phyloP scores from a whole-genome alignment of 1,140 invertebrate genomes.

The Pteromalus puparum region DNA sequence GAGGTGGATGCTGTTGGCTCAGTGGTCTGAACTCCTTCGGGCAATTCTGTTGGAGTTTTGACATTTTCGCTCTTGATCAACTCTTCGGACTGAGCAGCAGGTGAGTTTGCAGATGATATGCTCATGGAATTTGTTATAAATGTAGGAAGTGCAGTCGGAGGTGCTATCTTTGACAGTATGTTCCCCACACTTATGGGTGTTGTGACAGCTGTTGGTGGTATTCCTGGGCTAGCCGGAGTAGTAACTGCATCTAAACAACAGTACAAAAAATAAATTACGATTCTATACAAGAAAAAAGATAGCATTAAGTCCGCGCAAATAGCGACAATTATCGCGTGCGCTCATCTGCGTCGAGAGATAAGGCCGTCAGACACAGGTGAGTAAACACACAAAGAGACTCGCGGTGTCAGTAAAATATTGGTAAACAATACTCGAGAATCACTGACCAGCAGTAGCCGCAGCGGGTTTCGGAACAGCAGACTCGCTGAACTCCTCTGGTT shows the following conservation, averaged over 20 bases:
- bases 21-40: conserved; percentile 31
- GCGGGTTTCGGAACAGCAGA: not conserved
- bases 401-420: not conserved
- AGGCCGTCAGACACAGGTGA: not conserved
- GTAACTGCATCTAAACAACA: conserved; percentile 1
- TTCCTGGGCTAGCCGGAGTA: not conserved
- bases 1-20: conserved; percentile 54
- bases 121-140: conserved; percentile 67
- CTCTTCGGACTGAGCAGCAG: not conserved
- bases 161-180: conserved; percentile 72
- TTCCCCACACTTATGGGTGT: conserved; percentile 59
- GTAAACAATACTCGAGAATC: conserved; percentile 47
- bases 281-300: not conserved
- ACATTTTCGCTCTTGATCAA: conserved; percentile 42
- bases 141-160: conserved; percentile 73
- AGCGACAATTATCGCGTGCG: not conserved
- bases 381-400: not conserved
- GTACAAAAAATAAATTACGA: not conserved
- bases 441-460: conserved; percentile 65
- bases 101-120: conserved; percentile 5
- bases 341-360: not conserved
- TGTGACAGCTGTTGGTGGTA: conserved; percentile 21
- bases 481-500: conserved; percentile 61
- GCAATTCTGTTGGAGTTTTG: not conserved
- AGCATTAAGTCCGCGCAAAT: not conserved